A percentile compares a stretch with the other conserved stretches of the same genome.
Evolutionary conservation across 2,888 invertebrate genomes (phyloP).

Genomic region (Abscondita cerata): DNA sequence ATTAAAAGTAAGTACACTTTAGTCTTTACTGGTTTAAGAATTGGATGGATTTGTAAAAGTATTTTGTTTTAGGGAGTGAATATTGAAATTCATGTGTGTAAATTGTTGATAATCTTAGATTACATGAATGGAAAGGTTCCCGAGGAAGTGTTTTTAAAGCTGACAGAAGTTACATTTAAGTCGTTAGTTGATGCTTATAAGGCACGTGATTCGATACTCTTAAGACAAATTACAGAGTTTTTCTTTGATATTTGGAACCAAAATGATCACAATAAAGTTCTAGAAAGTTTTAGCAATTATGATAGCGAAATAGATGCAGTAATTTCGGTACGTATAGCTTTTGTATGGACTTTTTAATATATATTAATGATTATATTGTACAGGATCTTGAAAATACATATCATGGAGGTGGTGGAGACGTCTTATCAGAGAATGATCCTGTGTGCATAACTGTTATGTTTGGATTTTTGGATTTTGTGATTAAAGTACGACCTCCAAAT

Average conservation of each 20-base stretch:
- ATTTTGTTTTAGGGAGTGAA: constrained; percentile 49
- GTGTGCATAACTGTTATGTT: constrained; percentile 62
- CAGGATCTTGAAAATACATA: constrained; percentile 46
- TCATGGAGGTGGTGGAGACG: constrained; percentile 43
- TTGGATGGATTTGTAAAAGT: no score
- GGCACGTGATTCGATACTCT: constrained; percentile 57
- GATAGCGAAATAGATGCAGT: constrained; percentile 54
- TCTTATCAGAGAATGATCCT: constrained; percentile 47
- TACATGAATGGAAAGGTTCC: constrained; percentile 61
- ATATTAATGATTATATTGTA: constrained; percentile 11
- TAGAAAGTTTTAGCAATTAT: constrained; percentile 49
- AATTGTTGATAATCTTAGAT: constrained; percentile 63
- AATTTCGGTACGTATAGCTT: constrained; percentile 47
- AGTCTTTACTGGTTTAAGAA: no score
- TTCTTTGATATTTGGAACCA: constrained; percentile 61
- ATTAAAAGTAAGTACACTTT: constrained; percentile 65
- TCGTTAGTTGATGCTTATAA: constrained; percentile 60
- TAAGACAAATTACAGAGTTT: constrained; percentile 63
- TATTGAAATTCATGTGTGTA: constrained; percentile 63
- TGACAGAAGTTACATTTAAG: constrained; percentile 60
- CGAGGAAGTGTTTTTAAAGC: constrained; percentile 58
- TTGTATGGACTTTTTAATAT: not conserved
- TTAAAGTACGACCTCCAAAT: constrained; percentile 57
- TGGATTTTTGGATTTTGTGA: constrained; percentile 61
- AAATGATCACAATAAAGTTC: constrained; percentile 40